Conservation (phyloP, 2,797 vertebrate genomes). For the Melanotaenia trifasciata region DNA sequence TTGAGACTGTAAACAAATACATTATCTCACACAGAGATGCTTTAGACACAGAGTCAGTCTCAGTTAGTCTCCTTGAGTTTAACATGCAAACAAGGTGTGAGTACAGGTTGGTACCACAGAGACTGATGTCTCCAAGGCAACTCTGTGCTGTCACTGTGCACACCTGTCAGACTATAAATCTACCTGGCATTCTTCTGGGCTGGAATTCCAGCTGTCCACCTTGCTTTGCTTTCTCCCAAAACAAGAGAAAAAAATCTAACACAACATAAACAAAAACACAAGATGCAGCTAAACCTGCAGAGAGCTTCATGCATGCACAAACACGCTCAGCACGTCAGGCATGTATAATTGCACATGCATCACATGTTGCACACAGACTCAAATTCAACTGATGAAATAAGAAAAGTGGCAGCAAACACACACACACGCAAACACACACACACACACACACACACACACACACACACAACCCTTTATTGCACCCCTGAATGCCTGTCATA, state of each 20-base stretch:
- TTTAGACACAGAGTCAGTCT: slow-evolving; percentile 5
- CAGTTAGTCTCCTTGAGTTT: slow-evolving; percentile 11
- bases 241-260: not conserved
- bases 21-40: slow-evolving; percentile 5
- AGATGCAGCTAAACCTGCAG: slow-evolving; percentile 27
- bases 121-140: slow-evolving; percentile 49
- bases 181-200: slow-evolving; percentile 49
- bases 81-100: slow-evolving; percentile 8
- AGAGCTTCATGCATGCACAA: slow-evolving; percentile 15
- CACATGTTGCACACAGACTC: slow-evolving; percentile 10
- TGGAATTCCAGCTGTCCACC: slow-evolving; percentile 56
- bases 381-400: slow-evolving; percentile 49
- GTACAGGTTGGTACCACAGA: not conserved
- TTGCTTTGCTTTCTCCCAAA: slow-evolving; percentile 38
- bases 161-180: slow-evolving; percentile 45
- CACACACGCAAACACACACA: slow-evolving; percentile 32
- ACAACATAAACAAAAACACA: slow-evolving; percentile 21
- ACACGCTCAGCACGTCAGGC: slow-evolving; percentile 7
- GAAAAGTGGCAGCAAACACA: slow-evolving; percentile 46
- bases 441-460: too few relatives aligned
- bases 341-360: slow-evolving; percentile 28
- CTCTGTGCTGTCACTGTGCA: slow-evolving; percentile 31
- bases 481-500: slow-evolving; percentile 28
- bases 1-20: not conserved
- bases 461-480: slow-evolving; percentile 12